These are phyloP conservation scores for Danio tinwini DNA, from an alignment of 2,797 vertebrate species.

Conservation along the genomic window DNA sequence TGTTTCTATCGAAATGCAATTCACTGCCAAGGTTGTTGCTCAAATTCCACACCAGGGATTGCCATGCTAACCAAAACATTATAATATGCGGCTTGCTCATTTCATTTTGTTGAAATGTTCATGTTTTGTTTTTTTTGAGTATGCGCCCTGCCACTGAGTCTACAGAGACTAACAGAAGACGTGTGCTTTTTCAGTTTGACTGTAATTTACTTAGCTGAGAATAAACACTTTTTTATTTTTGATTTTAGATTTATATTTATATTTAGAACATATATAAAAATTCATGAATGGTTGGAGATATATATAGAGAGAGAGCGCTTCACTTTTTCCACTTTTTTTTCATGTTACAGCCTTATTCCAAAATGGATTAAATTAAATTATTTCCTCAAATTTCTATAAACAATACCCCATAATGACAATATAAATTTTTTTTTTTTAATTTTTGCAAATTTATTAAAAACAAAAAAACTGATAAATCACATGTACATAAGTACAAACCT, in stretches of 20 bases:
- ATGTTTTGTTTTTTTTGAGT: not conserved
- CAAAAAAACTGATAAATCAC: no score
- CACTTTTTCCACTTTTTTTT: no score
- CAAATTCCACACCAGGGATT: constrained; percentile 49
- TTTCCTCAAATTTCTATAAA: no score
- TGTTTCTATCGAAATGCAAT: constrained; percentile 63
- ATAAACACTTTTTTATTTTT: not conserved
- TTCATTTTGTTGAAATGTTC: constrained; percentile 45
- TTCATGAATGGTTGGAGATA: no score
- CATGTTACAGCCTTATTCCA: no score
- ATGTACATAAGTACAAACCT: no score
- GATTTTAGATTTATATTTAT: not conserved
- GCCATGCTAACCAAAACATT: constrained; percentile 44
- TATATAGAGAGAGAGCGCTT: no score
- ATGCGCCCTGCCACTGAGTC: constrained; percentile 3
- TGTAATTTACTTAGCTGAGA: constrained; percentile 16
- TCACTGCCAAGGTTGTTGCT: constrained; percentile 49
- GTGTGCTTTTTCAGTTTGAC: constrained; percentile 28
- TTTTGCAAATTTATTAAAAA: no score
- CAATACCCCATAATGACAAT: no score
- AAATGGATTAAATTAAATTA: no score
- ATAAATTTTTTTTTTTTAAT: no score
- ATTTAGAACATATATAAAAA: no score
- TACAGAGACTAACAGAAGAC: constrained; percentile 26
- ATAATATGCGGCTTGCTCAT: constrained; percentile 57